Conservation (phyloP, 2,888 invertebrate species). For the Dascillus cervinus region DNA sequence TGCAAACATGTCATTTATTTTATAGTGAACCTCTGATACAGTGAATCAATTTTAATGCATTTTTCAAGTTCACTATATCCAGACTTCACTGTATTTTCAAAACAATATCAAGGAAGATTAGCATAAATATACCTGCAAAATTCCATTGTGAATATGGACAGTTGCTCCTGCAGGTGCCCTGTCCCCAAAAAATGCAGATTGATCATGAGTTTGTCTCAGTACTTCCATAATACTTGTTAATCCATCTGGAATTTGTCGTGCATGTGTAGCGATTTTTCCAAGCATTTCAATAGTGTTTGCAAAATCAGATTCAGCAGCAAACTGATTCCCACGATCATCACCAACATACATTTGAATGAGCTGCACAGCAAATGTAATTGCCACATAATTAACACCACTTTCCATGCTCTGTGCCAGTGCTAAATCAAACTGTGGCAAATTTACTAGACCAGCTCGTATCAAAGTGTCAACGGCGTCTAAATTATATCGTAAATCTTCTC, state of each 20-base stretch:
- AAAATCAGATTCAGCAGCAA: constrained; percentile 76
- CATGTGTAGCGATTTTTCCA: constrained; percentile 65
- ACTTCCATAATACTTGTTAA: constrained; percentile 75
- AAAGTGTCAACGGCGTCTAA: constrained; percentile 86
- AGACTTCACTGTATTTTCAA: neutral
- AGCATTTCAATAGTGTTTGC: constrained; percentile 81
- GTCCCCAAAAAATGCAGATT: constrained; percentile 64
- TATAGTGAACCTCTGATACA: too few species aligned
- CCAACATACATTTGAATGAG: constrained; percentile 80
- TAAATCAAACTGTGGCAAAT: constrained; percentile 75
- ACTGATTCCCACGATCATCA: constrained; percentile 71
- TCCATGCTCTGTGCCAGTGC: constrained; percentile 82
- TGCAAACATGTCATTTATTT: too few species aligned
- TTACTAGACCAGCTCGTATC: constrained; percentile 74
- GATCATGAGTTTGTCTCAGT: constrained; percentile 66
- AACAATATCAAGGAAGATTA: neutral
- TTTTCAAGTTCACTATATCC: too few species aligned
- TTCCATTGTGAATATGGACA: constrained; percentile 88
- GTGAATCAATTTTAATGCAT: too few species aligned
- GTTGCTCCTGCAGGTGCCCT: constrained; percentile 72
- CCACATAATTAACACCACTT: constrained; percentile 58
- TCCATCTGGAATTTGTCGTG: constrained; percentile 75
- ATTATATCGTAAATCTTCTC: constrained; percentile 85
- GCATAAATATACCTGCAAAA: constrained; percentile 75
- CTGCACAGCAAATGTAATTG: constrained; percentile 85